These are phyloP conservation scores for Bucco capensis DNA, from an alignment of 2,113 vertebrate species.

Conservation along the genomic window DNA sequence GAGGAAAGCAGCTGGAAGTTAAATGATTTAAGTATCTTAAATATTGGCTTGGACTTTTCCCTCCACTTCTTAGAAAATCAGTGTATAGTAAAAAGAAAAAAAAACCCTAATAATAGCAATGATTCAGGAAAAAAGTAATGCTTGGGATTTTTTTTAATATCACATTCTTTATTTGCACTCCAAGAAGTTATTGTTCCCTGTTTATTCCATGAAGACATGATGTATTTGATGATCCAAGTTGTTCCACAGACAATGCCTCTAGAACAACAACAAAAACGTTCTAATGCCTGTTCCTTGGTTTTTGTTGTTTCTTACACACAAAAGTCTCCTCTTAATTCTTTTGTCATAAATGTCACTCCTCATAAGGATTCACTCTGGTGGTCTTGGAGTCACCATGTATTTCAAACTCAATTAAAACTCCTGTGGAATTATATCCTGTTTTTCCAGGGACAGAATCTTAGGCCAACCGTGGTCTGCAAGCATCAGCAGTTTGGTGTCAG, in stretches of 20 bases:
- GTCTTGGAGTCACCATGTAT: not conserved
- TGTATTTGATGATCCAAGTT: not conserved
- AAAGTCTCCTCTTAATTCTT: not conserved
- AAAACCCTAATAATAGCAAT: not conserved
- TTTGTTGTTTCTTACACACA: not conserved
- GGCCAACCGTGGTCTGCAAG: not conserved
- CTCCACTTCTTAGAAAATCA: not conserved
- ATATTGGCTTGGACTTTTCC: not conserved
- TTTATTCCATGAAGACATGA: not conserved
- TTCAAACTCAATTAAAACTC: not conserved
- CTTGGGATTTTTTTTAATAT: not conserved
- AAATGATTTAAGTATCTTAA: not conserved
- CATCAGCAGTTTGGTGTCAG: not conserved
- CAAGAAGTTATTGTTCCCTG: not conserved
- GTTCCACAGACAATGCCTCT: not conserved
- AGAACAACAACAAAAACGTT: not conserved
- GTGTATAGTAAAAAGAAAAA: not conserved
- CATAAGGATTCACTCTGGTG: not conserved
- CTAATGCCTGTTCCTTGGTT: fast-evolving
- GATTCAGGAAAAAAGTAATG: not conserved
- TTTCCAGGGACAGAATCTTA: not conserved
- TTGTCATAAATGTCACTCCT: not conserved
- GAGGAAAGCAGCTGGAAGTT: not conserved
- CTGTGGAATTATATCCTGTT: not conserved
- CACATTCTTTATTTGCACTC: not conserved